Conservation (phyloP, 1,140 invertebrate genomes). For the silkworm (Bombyx mori) region ASM3026992v2 NC_085123.1:5838001-5838500, state of each 20-base stretch:
- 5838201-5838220: slow-evolving; percentile 34
- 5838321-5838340: too few relatives aligned
- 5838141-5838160: slow-evolving; percentile 47
- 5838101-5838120: slow-evolving; percentile 45
- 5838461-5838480: too few relatives aligned
- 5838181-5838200: slow-evolving; percentile 32
- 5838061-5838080: too few relatives aligned
- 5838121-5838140: slow-evolving; percentile 53
- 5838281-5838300: not conserved
- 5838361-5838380: too few relatives aligned
- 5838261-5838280: not conserved
- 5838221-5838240: slow-evolving; percentile 40
- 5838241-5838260: slow-evolving; percentile 60
- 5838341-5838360: too few relatives aligned
- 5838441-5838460: too few relatives aligned
- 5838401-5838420: too few relatives aligned
- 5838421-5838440: too few relatives aligned
- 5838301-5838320: too few relatives aligned
- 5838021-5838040: not conserved
- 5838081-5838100: slow-evolving; percentile 38
- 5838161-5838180: slow-evolving; percentile 56
- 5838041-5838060: too few relatives aligned
- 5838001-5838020: not conserved
- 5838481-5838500: too few relatives aligned
- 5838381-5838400: too few relatives aligned